Conservation (phyloP, 2,888 invertebrate species). For the Drosophila colorata region DNA sequence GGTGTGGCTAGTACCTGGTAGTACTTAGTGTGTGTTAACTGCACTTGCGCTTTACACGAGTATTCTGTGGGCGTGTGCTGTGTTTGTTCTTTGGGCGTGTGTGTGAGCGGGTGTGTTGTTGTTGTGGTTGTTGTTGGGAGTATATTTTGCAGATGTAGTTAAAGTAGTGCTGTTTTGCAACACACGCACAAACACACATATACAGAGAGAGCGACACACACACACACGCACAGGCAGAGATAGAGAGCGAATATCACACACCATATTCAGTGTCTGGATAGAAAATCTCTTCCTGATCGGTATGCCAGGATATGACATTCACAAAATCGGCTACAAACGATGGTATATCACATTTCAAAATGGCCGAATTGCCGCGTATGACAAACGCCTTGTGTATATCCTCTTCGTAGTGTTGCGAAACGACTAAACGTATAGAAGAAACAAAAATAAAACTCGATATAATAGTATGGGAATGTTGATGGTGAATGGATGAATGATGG, state of each 20-base stretch:
- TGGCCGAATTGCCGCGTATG: conserved; percentile 94
- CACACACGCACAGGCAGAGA: neutral
- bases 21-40: conserved; percentile 63
- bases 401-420: conserved; percentile 95
- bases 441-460: conserved; percentile 25
- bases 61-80: conserved; percentile 33
- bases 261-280: conserved; percentile 85
- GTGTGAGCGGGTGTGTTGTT: conserved; percentile 12
- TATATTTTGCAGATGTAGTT: conserved; percentile 47
- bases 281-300: conserved; percentile 87
- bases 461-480: conserved; percentile 33
- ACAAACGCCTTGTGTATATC: conserved; percentile 97
- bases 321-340: conserved; percentile 97
- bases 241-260: conserved; percentile 70
- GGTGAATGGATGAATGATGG: conserved; percentile 27
- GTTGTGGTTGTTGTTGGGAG: conserved; percentile 34
- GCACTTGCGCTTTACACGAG: conserved; percentile 50
- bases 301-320: conserved; percentile 94
- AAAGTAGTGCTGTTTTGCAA: conserved; percentile 57
- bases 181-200: conserved; percentile 37
- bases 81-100: conserved; percentile 31
- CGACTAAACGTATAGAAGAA: conserved; percentile 87
- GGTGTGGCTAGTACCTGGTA: conserved; percentile 27
- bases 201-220: conserved; percentile 58
- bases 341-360: conserved; percentile 95